Evolutionary conservation across 2,888 invertebrate species (phyloP), one percentile per base, ranked within the genome.

Genomic region (Galeopsomyia nigrocyanea): DNA sequence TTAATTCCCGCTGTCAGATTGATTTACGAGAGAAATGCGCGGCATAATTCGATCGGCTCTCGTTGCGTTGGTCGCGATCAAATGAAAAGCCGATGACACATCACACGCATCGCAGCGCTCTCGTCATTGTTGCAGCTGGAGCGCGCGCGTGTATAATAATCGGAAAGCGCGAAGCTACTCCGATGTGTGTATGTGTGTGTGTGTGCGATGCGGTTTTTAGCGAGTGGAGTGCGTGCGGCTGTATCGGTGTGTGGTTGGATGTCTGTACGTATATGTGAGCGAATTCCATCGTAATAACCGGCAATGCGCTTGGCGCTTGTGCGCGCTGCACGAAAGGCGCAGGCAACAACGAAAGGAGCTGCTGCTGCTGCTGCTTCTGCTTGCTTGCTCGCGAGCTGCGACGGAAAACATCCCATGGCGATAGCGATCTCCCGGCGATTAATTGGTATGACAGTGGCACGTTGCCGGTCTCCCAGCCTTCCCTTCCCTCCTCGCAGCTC

Each of bases 361-460:
- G 13, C n/a, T n/a, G n/a, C n/a, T n/a, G n/a, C n/a, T n/a, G n/a
- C n/a, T n/a, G n/a, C n/a, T n/a, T n/a, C n/a, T n/a, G n/a, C n/a
- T n/a, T n/a, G n/a, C 49, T 74, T 76, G 65, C 74, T 77, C 74
- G 75, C 74, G 39, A 39, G 76, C 78, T 79, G 77, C 78, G 78
- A 80, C 80, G 77, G 79, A 81, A 81, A 79, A 79, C 79, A 80
- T 82, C 79, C 80, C 80, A 79, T 78, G 78, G 75, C 74, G 81
- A 82, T 82, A 81, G 79, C 78, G 80, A 82, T 81, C 81, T 80
- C 76, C 76, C 82, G 81, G 82, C 83, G 82, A 84, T 85, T 84
- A 84, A 84, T 85, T 85, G 84, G 84, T 83, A 84, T 82, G 83
- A 84, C 83, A 82, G 83, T 82, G 82, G 82, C 82, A 80, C 80